Conservation (phyloP, 1,140 invertebrate genomes). For the Phortica variegata region DNA sequence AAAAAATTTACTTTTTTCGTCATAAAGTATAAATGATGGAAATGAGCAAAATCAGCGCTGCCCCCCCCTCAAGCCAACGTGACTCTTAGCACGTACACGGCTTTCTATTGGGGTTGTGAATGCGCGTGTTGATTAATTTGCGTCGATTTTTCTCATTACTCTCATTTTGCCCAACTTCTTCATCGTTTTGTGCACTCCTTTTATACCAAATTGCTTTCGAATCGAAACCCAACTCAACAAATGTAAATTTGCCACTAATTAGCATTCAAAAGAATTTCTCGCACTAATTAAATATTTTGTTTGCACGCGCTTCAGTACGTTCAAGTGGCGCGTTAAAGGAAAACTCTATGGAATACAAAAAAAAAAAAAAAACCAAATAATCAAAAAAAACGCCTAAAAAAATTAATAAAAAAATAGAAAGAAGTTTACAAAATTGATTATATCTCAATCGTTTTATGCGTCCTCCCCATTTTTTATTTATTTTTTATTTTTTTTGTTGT, state of each 20-base stretch:
- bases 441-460: background rate
- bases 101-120: background rate
- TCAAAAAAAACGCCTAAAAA: no score
- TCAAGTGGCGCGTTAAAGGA: background rate
- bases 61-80: slow-evolving; percentile 24
- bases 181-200: slow-evolving; percentile 28
- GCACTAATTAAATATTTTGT: slow-evolving; percentile 54
- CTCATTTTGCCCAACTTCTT: slow-evolving; percentile 16
- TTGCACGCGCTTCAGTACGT: slow-evolving; percentile 18
- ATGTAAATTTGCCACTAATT: slow-evolving; percentile 54
- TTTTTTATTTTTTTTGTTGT: no score
- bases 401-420: no score
- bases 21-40: no score
- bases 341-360: no score
- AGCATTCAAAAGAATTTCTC: slow-evolving; percentile 52
- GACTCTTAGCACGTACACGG: slow-evolving; percentile 19
- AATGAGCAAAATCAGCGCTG: slow-evolving; percentile 6
- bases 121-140: background rate
- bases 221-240: slow-evolving; percentile 24
- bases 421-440: no score
- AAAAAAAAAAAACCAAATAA: no score
- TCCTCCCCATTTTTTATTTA: no score
- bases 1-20: no score
- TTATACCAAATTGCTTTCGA: slow-evolving; percentile 20
- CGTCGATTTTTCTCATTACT: background rate